A percentile compares a stretch with the other conserved stretches of the same genome.
These are phyloP conservation scores for Sphyrna mokarran DNA, from an alignment of 2,113 vertebrate species.

Conservation along the genomic window DNA sequence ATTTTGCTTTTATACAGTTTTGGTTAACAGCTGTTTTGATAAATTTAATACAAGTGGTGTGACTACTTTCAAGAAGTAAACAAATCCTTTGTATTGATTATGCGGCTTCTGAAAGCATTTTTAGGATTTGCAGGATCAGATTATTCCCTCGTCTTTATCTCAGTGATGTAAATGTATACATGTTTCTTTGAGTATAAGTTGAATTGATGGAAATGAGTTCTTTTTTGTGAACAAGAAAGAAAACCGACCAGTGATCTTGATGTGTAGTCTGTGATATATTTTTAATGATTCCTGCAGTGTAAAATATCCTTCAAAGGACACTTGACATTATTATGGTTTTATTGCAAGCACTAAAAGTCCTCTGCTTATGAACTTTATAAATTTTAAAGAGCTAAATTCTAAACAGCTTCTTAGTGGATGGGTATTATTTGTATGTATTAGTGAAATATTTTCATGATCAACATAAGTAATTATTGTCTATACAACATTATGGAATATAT, in stretches of 20 bases:
- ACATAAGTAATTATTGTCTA: neutral
- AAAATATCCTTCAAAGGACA: neutral
- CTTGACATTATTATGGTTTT: neutral
- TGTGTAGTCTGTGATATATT: neutral
- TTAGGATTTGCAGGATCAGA: neutral
- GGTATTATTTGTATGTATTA: neutral
- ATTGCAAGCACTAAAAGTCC: neutral
- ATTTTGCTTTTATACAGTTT: neutral
- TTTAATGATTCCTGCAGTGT: constrained; percentile 23
- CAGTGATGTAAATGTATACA: neutral
- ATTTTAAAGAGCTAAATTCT: neutral
- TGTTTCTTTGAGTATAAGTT: neutral
- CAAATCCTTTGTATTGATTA: neutral
- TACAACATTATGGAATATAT: neutral
- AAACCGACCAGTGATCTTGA: neutral
- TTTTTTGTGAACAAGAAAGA: neutral
- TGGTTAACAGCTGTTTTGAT: neutral
- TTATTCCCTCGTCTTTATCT: neutral
- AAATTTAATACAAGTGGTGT: neutral
- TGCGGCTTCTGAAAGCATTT: neutral
- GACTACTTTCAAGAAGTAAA: neutral
- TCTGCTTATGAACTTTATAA: neutral
- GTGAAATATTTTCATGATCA: neutral
- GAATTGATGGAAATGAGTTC: neutral
- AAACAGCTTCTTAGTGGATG: neutral